phyloP scores from a whole-genome alignment of 2,797 vertebrate genomes.

The Hapalemur alaotrensis region DNA sequence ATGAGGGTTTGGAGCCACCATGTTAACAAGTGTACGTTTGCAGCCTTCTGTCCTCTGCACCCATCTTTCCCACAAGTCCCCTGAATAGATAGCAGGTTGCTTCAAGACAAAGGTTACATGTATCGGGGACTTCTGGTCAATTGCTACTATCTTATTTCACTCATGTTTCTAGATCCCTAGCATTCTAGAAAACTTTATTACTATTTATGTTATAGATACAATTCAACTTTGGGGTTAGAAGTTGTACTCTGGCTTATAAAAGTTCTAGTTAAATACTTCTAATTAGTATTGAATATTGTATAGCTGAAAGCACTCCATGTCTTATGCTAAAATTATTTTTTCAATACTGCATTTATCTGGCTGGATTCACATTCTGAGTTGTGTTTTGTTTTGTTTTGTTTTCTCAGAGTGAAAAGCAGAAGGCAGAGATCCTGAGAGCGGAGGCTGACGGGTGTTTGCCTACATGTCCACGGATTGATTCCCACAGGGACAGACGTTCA shows the following conservation, averaged over 20 bases:
- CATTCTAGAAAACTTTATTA: not conserved
- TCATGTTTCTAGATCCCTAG: not conserved
- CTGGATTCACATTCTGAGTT: not conserved
- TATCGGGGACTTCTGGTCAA: not conserved
- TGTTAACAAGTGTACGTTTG: not conserved
- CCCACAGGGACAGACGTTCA: not conserved
- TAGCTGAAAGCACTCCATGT: not conserved
- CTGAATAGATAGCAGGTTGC: not conserved
- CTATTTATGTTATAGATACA: constrained; percentile 16
- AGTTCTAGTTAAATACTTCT: constrained; percentile 19
- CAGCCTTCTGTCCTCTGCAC: not conserved
- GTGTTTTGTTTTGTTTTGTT: not conserved
- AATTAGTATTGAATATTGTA: not conserved
- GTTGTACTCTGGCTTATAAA: not conserved
- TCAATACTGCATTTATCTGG: not conserved
- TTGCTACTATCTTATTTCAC: not conserved
- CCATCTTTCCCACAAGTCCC: not conserved
- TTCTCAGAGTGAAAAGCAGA: not conserved
- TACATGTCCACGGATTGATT: not conserved
- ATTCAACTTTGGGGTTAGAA: not conserved
- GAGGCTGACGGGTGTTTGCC: not conserved
- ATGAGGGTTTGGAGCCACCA: not conserved
- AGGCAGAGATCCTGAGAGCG: not conserved
- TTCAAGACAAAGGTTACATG: not conserved
- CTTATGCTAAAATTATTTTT: constrained; percentile 24